Percentiles rank a stretch among this genome's conserved stretches.
These are phyloP conservation scores for Drosophila truncata DNA, from an alignment of 1,140 invertebrate genomes.

Conservation along the genomic window DNA sequence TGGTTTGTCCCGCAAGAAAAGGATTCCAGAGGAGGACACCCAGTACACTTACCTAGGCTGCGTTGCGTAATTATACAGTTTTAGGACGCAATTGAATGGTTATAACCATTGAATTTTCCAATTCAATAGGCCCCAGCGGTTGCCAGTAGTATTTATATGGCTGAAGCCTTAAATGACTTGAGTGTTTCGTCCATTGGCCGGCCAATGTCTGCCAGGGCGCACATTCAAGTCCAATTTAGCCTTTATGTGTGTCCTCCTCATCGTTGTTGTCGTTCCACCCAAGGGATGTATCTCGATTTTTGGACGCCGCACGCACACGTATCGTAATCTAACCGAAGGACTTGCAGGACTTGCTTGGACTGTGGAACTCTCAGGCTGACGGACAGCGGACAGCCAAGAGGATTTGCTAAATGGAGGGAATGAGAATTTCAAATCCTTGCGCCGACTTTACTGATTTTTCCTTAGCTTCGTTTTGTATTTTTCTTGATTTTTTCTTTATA, in stretches of 20 bases:
- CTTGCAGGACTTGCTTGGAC: not conserved
- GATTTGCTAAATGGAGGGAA: slow-evolving; percentile 44
- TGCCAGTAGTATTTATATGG: not conserved
- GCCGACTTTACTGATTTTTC: slow-evolving; percentile 65
- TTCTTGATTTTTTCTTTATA: not conserved
- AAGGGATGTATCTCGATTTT: slow-evolving; percentile 68
- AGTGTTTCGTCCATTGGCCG: slow-evolving; percentile 71
- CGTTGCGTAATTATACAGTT: slow-evolving; percentile 65
- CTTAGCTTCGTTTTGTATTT: not conserved
- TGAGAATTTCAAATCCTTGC: slow-evolving; percentile 39
- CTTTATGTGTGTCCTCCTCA: slow-evolving; percentile 74
- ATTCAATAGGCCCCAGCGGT: slow-evolving; percentile 49
- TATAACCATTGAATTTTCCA: slow-evolving; percentile 69
- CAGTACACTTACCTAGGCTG: too few relatives aligned
- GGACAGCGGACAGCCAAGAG: slow-evolving; percentile 24
- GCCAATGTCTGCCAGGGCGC: slow-evolving; percentile 55
- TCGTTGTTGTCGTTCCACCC: slow-evolving; percentile 55
- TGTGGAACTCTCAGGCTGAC: not conserved
- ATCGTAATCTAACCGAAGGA: slow-evolving; percentile 14
- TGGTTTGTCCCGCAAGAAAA: not conserved
- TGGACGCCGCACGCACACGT: slow-evolving; percentile 62
- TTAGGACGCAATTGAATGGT: slow-evolving; percentile 58
- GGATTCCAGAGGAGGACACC: too few relatives aligned
- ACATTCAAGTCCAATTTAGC: slow-evolving; percentile 77
- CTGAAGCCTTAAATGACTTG: slow-evolving; percentile 62